These are phyloP conservation scores for Tauraco hartlaubi DNA, from an alignment of 2,797 vertebrate genomes.

Conservation along the genomic window DNA sequence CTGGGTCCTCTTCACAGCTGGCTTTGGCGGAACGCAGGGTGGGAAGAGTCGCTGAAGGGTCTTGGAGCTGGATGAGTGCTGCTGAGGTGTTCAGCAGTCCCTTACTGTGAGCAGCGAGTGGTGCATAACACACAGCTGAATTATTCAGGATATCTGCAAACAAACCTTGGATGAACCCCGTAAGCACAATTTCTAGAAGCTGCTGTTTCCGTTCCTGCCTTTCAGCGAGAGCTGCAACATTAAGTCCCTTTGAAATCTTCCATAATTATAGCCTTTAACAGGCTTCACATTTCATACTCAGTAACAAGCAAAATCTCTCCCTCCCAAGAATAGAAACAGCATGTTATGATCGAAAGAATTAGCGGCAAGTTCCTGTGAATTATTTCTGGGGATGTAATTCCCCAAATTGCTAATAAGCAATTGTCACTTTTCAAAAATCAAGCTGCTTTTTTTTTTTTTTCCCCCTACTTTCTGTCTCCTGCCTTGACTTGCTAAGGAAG, in stretches of 20 bases:
- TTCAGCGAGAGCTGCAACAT: background rate
- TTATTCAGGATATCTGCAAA: background rate
- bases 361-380: conserved; percentile 27
- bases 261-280: conserved; percentile 32
- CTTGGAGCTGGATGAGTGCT: background rate
- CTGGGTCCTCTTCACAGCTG: background rate
- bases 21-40: background rate
- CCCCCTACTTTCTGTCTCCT: background rate
- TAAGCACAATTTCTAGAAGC: background rate
- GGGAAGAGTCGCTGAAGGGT: background rate
- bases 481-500: background rate
- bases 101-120: background rate
- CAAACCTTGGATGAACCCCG: conserved; percentile 12
- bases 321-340: conserved; percentile 21
- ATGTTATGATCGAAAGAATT: conserved; percentile 30
- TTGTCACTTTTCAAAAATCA: conserved; percentile 58
- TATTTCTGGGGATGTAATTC: conserved; percentile 50
- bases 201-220: background rate
- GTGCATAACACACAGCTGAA: background rate
- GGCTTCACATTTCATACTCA: background rate
- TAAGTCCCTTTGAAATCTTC: background rate
- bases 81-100: background rate
- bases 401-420: conserved; percentile 51
- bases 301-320: conserved; percentile 31
- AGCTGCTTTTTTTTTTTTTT: background rate